These are phyloP conservation scores for Orius laevigatus DNA, from an alignment of 1,140 invertebrate species.

Conservation along the genomic window DNA sequence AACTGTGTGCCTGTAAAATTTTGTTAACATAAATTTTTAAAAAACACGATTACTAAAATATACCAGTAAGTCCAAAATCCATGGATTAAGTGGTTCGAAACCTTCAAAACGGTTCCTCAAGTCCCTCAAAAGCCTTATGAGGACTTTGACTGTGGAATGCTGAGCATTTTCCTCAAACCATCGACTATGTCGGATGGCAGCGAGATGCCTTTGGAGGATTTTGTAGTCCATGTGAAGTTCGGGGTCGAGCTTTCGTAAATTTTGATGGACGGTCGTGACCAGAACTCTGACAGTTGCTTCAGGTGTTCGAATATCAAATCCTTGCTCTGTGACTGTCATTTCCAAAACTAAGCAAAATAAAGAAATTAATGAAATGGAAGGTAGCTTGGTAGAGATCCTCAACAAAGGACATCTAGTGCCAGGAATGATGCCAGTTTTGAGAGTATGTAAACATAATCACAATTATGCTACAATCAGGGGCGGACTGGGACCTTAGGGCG, in stretches of 20 bases:
- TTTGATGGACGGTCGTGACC: constrained; percentile 84
- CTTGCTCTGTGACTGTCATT: constrained; percentile 50
- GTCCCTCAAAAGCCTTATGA: constrained; percentile 84
- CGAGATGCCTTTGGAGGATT: constrained; percentile 72
- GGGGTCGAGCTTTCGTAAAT: constrained; percentile 80
- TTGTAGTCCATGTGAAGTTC: constrained; percentile 80
- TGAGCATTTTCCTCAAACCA: constrained; percentile 99
- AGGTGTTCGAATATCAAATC: constrained; percentile 64
- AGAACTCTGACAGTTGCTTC: constrained; percentile 77
- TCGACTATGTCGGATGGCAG: constrained; percentile 83
- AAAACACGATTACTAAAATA: constrained; percentile 16
- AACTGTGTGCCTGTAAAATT: constrained; percentile 64
- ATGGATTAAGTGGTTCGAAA: constrained; percentile 77
- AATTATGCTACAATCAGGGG: too few species aligned
- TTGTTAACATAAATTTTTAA: constrained; percentile 4
- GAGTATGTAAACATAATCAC: too few species aligned
- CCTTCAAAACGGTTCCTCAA: constrained; percentile 77
- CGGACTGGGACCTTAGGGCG: too few species aligned
- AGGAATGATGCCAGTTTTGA: too few species aligned
- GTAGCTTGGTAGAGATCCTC: too few species aligned
- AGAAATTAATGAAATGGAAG: not conserved
- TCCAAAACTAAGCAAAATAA: constrained; percentile 25
- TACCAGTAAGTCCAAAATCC: constrained; percentile 88
- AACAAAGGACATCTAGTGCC: too few species aligned
- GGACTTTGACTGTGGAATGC: constrained; percentile 90